Conservation (phyloP, 1,140 invertebrate genomes). For the Drosophila nigromelanica region DNA sequence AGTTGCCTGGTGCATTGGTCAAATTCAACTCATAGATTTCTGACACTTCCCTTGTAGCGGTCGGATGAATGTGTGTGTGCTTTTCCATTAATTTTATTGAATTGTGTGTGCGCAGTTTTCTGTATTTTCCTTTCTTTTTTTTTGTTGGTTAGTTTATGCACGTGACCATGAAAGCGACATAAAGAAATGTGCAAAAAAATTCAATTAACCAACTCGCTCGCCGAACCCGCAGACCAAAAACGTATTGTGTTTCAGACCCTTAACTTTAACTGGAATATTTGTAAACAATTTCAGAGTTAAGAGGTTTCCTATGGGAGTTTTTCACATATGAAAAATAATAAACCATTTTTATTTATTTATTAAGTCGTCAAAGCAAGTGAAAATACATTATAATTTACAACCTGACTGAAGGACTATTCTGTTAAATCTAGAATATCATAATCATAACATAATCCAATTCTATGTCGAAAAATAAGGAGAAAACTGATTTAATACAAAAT, state of each 20-base stretch:
- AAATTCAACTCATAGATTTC: conserved; percentile 41
- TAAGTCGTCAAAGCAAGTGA: too few species aligned
- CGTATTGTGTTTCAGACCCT: conserved; percentile 1
- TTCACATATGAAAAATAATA: too few species aligned
- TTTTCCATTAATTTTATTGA: conserved; percentile 71
- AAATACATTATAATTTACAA: too few species aligned
- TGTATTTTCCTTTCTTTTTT: conserved; percentile 26
- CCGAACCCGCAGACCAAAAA: background rate
- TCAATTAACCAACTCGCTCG: conserved; percentile 44
- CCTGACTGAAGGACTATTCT: too few species aligned
- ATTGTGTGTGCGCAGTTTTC: conserved; percentile 31
- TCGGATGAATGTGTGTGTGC: conserved; percentile 7
- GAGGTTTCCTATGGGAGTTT: background rate
- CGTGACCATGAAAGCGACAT: conserved; percentile 41
- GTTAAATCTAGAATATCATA: too few species aligned
- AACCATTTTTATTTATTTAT: too few species aligned
- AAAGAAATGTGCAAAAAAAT: conserved; percentile 52
- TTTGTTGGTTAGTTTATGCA: conserved; percentile 24
- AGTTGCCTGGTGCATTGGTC: too few species aligned
- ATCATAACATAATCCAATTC: too few species aligned
- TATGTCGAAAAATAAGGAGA: background rate
- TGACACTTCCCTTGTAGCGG: conserved; percentile 23
- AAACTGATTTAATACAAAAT: background rate
- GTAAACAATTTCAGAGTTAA: conserved; percentile 1
- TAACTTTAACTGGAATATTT: conserved; percentile 13